Evolutionary conservation across 2,888 invertebrate genomes (phyloP), one percentile per base, ranked within the genome.

Genomic region (Tuta absoluta): DNA sequence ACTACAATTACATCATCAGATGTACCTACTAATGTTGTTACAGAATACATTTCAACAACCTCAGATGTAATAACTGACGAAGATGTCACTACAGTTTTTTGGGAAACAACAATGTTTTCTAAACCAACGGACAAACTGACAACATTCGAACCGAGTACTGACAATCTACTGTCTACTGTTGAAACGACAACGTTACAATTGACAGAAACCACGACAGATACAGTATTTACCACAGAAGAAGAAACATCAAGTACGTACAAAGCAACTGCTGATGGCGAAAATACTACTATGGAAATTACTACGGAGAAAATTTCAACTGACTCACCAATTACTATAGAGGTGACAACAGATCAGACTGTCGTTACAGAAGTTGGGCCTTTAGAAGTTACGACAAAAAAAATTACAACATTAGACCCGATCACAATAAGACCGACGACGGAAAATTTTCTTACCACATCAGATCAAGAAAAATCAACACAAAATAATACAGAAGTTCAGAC

Each of bases 21-120:
- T 12, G 3, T 2, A 23, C 8, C 51, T 21, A 21, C 51, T 1
- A 11, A 51, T 51, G 21, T 19, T 11, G 19, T 51, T 11, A 51
- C 51, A 12, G 51, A 51, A 33, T 4, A 24, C 0, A 7, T 33
- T 33, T 49, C 21, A 49, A 56, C 56, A 4, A 28, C 56, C 1
- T 14, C 23, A 4, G 11, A 28, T 14, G n/a, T n/a, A 17, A 21
- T 23, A 14, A 56, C 56, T 23, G 56, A 28, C 11, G 45, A 28
- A 38, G 62, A 45, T n/a, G 28, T 38, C n/a, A 41, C 41, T 17
- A 59, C 49, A 2, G 45, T 28, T 19, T 10, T 2, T 51, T 21
- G 21, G 3, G 33, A 65, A 33, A 53, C 49, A 45, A 67, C 57
- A 57, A 65, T 63, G 49, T 10, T 19, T 21, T 51, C 12, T 4